phyloP scores from a whole-genome alignment of 2,797 vertebrate genomes.

The Melanotaenia nigrans region DNA sequence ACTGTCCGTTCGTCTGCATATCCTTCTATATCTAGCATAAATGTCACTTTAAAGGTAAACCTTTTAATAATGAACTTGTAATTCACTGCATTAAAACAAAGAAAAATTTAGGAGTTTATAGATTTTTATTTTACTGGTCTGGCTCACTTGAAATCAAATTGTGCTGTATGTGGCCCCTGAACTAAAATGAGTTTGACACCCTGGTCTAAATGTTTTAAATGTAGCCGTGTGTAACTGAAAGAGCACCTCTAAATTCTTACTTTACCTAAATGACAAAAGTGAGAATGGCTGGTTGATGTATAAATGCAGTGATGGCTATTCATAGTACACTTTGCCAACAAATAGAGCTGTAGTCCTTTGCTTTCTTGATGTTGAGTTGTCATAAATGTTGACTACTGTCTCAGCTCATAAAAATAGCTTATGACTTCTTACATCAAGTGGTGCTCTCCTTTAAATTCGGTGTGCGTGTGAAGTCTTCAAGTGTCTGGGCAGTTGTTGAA shows the following conservation, averaged over 20 bases:
- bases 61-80: neutral
- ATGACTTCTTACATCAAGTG: conserved; percentile 34
- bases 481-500: conserved; percentile 60
- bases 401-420: conserved; percentile 42
- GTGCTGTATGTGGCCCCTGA: no score
- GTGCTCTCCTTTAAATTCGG: conserved; percentile 36
- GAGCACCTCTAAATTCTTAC: neutral
- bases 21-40: no score
- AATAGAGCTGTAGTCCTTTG: conserved; percentile 27
- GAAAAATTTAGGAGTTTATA: neutral
- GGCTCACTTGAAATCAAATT: neutral
- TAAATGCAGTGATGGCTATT: neutral
- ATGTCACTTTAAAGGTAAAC: neutral
- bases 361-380: conserved; percentile 42
- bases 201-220: neutral
- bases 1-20: no score
- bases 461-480: conserved; percentile 35
- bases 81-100: neutral
- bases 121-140: neutral
- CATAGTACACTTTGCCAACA: neutral
- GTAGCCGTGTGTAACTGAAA: neutral
- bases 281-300: neutral
- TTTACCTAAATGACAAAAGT: neutral
- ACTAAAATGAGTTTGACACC: neutral
- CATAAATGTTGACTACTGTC: conserved; percentile 23